These are phyloP conservation scores for Loripinus fragilis DNA, from an alignment of 2,888 invertebrate species.

Conservation along the genomic window DNA sequence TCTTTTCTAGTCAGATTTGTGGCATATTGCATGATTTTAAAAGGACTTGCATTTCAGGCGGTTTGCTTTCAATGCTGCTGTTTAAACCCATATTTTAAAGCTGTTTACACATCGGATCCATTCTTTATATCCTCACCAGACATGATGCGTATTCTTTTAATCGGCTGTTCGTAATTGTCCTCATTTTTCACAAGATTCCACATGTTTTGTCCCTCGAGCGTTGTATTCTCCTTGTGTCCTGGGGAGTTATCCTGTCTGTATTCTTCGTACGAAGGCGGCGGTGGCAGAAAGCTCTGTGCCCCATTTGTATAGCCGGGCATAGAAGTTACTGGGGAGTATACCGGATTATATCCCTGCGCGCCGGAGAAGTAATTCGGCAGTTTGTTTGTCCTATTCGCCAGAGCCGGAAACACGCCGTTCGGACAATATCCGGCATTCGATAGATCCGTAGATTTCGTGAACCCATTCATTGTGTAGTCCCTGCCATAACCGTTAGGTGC, in stretches of 20 bases:
- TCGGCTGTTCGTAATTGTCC: constrained; percentile 30
- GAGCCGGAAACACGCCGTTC: constrained; percentile 33
- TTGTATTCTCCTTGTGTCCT: constrained; percentile 15
- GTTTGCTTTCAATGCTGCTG: too few relatives aligned
- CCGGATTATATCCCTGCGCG: background rate
- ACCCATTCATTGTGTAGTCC: background rate
- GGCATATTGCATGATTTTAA: too few relatives aligned
- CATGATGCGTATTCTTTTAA: constrained; percentile 38
- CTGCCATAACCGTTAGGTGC: background rate
- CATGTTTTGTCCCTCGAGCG: background rate
- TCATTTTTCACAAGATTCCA: background rate
- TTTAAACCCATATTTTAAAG: too few relatives aligned
- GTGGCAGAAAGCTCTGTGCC: background rate
- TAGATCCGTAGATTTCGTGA: background rate
- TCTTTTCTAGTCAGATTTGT: too few relatives aligned
- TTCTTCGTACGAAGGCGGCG: constrained; percentile 24
- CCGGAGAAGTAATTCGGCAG: constrained; percentile 5
- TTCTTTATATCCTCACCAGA: background rate
- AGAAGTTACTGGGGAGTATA: background rate
- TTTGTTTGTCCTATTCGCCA: background rate
- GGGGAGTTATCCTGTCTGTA: constrained; percentile 4
- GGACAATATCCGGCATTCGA: constrained; percentile 26
- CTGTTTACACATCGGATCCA: too few relatives aligned
- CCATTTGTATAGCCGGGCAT: background rate
- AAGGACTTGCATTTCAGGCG: too few relatives aligned